phyloP scores from a whole-genome alignment of 2,888 invertebrate genomes.

The Leptopterna dolabrata region DNA sequence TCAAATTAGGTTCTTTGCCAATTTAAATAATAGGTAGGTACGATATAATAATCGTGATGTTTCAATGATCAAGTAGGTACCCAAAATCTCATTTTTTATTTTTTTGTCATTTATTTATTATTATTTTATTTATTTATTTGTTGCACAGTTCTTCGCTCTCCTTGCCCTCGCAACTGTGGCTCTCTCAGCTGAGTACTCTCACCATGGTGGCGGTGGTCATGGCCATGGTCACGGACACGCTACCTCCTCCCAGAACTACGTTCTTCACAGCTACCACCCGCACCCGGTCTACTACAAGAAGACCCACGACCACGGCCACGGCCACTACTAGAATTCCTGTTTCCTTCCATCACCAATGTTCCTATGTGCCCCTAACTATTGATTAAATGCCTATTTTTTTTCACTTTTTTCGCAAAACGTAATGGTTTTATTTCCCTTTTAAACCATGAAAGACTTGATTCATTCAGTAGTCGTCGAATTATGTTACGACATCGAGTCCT shows the following conservation, averaged over 20 bases:
- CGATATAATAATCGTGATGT: too few relatives aligned
- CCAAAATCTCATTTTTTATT: too few relatives aligned
- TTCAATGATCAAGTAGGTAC: too few relatives aligned
- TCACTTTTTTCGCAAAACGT: neutral
- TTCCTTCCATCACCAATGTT: neutral
- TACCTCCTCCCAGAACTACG: conserved; percentile 61
- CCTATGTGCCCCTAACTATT: neutral
- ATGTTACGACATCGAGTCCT: too few relatives aligned
- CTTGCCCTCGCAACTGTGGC: conserved; percentile 55
- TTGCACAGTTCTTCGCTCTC: conserved; percentile 53
- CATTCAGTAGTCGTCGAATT: too few relatives aligned
- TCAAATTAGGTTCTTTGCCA: too few relatives aligned
- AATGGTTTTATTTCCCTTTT: too few relatives aligned
- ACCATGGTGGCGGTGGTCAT: conserved; percentile 52
- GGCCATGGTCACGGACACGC: conserved; percentile 61
- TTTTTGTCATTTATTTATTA: too few relatives aligned
- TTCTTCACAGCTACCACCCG: conserved; percentile 62
- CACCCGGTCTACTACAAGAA: conserved; percentile 61
- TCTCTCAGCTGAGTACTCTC: conserved; percentile 36
- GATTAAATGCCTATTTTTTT: neutral
- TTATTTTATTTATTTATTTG: neutral
- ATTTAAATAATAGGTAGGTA: too few relatives aligned
- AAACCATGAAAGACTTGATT: too few relatives aligned
- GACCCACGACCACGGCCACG: conserved; percentile 53
- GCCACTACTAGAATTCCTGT: conserved; percentile 34